Conservation (phyloP, 2,113 vertebrate genomes). For the Ia io region DNA sequence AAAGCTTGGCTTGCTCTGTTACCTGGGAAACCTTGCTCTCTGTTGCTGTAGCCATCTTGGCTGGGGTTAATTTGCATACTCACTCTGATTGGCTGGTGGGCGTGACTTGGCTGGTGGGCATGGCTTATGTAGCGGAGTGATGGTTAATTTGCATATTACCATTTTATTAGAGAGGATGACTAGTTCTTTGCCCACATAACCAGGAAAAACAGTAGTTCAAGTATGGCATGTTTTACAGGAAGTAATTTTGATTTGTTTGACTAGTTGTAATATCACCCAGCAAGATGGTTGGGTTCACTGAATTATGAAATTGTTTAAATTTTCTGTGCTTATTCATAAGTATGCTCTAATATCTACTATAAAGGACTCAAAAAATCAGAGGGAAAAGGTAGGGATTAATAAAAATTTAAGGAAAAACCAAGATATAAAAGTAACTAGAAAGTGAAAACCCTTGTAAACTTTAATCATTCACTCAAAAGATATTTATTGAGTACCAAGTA, state of each 20-base stretch:
- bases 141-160: no score
- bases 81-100: no score
- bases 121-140: no score
- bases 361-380: not conserved
- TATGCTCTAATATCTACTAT: not conserved
- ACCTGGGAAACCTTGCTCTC: no score
- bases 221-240: not conserved
- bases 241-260: slow-evolving; percentile 33
- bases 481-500: not conserved
- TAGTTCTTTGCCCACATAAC: not conserved
- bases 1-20: no score
- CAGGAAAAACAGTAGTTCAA: not conserved
- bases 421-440: not conserved
- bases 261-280: not conserved
- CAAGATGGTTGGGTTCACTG: not conserved
- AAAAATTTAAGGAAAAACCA: not conserved
- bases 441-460: not conserved
- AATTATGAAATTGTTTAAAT: not conserved
- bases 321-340: not conserved
- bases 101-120: no score
- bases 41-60: no score
- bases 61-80: no score
- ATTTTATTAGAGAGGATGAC: no score
- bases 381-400: not conserved
- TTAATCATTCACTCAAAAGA: not conserved